Base-by-base conservation (phyloP, 2,888 invertebrate species). In the Apamea sordens region DNA sequence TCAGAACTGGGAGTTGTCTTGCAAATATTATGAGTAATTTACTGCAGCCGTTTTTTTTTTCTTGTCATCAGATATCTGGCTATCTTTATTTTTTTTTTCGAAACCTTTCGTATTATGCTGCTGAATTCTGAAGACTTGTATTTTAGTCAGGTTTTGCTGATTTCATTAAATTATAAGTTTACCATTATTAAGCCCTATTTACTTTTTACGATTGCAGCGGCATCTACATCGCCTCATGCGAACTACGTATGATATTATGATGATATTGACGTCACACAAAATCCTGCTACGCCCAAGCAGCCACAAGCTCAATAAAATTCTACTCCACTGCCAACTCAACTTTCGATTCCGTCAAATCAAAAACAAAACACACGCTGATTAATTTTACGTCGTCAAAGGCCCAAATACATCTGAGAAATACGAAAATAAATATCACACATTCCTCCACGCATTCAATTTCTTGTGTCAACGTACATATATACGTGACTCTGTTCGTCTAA, bases 401-500 rank as follows among this genome's bases (percentile, higher is more conserved):
- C 32, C 67, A n/a, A 79, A 76, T 69, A 77, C 61, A 11, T 77
- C 72, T 53, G 32, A 64, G 47, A n/a, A 65, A 64, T 68, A 64
- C 44, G 53, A 70, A 69, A 82, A 81, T 36, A 86, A 82, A 84
- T 81, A 80, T 73, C 76, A 65, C n/a, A 80, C 77, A 91, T 89
- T 90, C 89, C 88, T 82, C 36, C 90, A 89, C 91, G 90, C 81
- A 80, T 87, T 83, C 88, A 90, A 90, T 91, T 89, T 89, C 82
- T 86, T 89, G 80, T 89, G 89, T 89, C 90, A 91, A 91, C 90
- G 87, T 82, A 91, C 90, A 86, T 82, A 74, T 53, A n/a, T 70
- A 84, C 64, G 86, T 82, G 83, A 80, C 86, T 73, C 74, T 74
- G 80, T 69, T 73, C 82, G 78, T 79, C 85, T 92, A 91, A 91